Conservation (phyloP, 2,888 invertebrate species). For the Macroteleia sp. region DNA sequence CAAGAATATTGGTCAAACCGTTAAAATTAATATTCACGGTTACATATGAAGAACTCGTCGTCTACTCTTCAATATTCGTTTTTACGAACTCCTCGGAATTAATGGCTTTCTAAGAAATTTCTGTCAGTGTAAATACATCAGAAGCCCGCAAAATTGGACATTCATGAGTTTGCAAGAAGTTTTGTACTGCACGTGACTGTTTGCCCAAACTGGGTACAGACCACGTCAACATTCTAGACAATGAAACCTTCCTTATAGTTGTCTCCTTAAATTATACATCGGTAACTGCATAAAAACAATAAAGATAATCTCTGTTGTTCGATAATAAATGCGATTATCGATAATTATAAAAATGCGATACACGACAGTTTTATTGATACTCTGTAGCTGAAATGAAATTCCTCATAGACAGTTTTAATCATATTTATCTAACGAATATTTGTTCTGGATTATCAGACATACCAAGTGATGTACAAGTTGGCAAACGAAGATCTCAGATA, state of each 20-base stretch:
- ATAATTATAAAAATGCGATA: no score
- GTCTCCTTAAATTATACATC: constrained; percentile 1
- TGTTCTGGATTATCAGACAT: constrained; percentile 80
- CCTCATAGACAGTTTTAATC: no score
- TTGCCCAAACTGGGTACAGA: constrained; percentile 22
- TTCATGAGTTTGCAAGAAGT: constrained; percentile 53
- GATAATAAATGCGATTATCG: no score
- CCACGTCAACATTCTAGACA: constrained; percentile 42
- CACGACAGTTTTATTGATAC: no score
- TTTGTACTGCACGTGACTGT: constrained; percentile 38
- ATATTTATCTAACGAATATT: constrained; percentile 83
- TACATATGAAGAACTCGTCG: constrained; percentile 73
- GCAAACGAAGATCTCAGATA: constrained; percentile 81
- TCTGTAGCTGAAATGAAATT: no score
- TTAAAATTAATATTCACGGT: no score
- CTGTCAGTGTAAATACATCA: constrained; percentile 22
- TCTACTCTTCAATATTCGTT: constrained; percentile 24
- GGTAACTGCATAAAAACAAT: no score
- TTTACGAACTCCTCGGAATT: constrained; percentile 27
- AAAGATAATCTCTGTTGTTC: no score
- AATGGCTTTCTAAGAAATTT: constrained; percentile 40
- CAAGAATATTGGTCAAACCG: no score
- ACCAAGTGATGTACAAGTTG: constrained; percentile 75
- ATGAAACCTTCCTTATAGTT: constrained; percentile 1
- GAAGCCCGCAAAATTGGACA: constrained; percentile 46